phyloP scores from a whole-genome alignment of 2,113 vertebrate species.

The Pseudopodoces humilis region DNA sequence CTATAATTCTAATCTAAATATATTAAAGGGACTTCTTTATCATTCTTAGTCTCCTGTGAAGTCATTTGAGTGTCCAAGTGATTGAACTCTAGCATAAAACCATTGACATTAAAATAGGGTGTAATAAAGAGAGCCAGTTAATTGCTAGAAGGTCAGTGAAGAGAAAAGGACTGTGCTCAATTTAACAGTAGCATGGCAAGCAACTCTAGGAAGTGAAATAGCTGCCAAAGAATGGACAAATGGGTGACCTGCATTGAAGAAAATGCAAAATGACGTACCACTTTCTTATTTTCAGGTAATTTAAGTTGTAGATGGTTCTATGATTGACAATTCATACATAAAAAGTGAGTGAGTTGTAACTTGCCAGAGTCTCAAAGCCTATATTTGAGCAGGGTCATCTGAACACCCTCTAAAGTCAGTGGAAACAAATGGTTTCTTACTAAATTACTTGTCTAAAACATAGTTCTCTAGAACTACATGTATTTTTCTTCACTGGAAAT shows the following conservation, averaged over 20 bases:
- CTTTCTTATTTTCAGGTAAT: neutral
- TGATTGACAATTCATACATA: neutral
- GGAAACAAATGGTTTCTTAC: neutral
- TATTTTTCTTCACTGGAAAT: neutral
- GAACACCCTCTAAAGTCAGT: neutral
- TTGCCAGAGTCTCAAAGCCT: neutral
- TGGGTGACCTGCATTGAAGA: neutral
- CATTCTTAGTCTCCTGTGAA: neutral
- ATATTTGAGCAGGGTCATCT: neutral
- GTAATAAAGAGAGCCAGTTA: slow-evolving; percentile 15
- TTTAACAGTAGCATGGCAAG: neutral
- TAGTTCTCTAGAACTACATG: neutral
- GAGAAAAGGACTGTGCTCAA: neutral
- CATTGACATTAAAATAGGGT: slow-evolving; percentile 26
- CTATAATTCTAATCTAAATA: slow-evolving; percentile 6
- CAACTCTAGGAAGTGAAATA: neutral
- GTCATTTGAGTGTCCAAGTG: neutral
- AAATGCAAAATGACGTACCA: neutral
- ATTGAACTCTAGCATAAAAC: slow-evolving; percentile 26
- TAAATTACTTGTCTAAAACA: neutral
- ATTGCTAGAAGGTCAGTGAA: slow-evolving; percentile 9
- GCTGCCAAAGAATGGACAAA: neutral
- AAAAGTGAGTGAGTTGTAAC: neutral
- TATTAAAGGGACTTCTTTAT: neutral
- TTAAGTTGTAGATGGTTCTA: neutral